These are phyloP conservation scores for Dendrolimus houi DNA, from an alignment of 2,888 invertebrate genomes.

Conservation along the genomic window DNA sequence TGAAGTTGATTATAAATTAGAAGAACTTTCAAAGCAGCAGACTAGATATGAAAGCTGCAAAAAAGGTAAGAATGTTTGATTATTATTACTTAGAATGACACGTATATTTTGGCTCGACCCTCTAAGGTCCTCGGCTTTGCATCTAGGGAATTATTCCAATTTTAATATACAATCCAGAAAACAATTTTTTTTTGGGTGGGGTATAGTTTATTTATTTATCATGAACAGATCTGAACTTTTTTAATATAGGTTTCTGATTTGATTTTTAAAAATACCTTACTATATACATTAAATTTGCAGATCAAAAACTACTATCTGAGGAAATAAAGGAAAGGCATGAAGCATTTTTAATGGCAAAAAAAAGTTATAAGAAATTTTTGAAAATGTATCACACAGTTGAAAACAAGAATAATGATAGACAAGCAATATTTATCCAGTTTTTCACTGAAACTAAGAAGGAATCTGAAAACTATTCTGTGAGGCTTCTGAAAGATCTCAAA, in stretches of 20 bases:
- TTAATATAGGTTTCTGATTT: no score
- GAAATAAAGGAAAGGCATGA: slow-evolving; percentile 67
- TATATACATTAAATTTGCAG: slow-evolving; percentile 27
- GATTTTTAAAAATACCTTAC: no score
- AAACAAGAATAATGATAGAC: slow-evolving; percentile 31
- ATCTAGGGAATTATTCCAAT: no score
- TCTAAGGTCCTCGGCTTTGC: no score
- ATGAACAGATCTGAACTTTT: no score
- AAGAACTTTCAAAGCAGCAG: slow-evolving; percentile 37
- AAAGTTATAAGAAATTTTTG: slow-evolving; percentile 57
- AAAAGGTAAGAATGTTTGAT: slow-evolving; percentile 30
- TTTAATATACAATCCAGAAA: no score
- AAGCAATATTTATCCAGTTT: slow-evolving; percentile 54
- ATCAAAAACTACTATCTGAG: slow-evolving; percentile 50
- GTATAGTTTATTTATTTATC: no score
- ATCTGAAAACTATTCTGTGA: slow-evolving; percentile 49
- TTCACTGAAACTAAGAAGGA: slow-evolving; percentile 61
- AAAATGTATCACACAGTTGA: slow-evolving; percentile 61
- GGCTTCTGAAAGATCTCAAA: slow-evolving; percentile 35
- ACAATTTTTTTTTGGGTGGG: no score
- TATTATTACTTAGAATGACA: no score
- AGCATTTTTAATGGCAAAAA: slow-evolving; percentile 65
- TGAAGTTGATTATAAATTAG: slow-evolving; percentile 42
- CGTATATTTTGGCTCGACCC: no score
- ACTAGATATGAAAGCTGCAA: slow-evolving; percentile 46